Evolutionary conservation across 2,888 invertebrate species (phyloP).

Genomic region (Synanthedon tipuliformis): DNA sequence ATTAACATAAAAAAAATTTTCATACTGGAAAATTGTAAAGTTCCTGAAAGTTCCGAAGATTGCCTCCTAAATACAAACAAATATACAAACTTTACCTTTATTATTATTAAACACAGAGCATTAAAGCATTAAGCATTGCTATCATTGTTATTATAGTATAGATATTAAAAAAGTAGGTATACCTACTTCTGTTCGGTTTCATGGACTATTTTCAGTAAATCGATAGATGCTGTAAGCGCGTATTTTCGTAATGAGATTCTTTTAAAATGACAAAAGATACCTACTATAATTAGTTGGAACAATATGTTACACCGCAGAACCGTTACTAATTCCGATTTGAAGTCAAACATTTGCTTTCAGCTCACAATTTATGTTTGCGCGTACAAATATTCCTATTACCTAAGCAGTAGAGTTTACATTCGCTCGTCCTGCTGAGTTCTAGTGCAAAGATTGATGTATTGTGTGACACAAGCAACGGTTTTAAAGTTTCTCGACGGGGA

Average conservation of each 20-base stretch:
- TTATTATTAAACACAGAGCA: no score
- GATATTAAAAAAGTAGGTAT: no score
- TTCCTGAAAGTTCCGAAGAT: no score
- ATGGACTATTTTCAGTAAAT: no score
- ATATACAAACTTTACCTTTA: no score
- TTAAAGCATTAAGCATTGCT: no score
- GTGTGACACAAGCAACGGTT: slow-evolving; percentile 37
- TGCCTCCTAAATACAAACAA: no score
- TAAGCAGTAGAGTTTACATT: neutral
- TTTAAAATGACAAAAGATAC: neutral
- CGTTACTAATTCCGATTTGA: slow-evolving; percentile 44
- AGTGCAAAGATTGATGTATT: slow-evolving; percentile 26
- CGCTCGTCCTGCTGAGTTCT: neutral
- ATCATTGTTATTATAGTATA: no score
- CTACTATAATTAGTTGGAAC: slow-evolving; percentile 16
- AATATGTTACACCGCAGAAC: slow-evolving; percentile 41
- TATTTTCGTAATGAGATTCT: neutral
- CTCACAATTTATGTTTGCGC: slow-evolving; percentile 8
- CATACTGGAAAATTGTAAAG: no score
- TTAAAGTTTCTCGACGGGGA: slow-evolving; percentile 47
- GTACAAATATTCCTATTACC: neutral
- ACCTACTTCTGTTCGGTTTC: no score
- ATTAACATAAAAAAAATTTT: no score
- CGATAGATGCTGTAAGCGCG: no score
- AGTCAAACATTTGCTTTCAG: slow-evolving; percentile 39